These are phyloP conservation scores for Cenopis cana DNA, from an alignment of 2,888 invertebrate species.

Conservation along the genomic window DNA sequence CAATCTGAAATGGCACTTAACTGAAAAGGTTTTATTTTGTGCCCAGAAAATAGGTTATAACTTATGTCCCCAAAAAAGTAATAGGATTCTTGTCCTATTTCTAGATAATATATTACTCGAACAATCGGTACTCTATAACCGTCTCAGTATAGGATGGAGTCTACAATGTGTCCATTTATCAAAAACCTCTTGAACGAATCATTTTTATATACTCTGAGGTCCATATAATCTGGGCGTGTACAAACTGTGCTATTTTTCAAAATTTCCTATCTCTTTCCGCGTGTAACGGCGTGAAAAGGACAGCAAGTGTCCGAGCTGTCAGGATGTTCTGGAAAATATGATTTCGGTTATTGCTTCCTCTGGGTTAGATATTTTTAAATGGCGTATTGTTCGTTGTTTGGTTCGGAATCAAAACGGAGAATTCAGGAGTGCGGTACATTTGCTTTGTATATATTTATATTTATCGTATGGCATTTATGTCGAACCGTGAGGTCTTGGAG, in stretches of 20 bases:
- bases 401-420: background rate
- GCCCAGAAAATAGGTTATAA: background rate
- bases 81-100: conserved; percentile 18
- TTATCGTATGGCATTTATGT: no score
- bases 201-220: background rate
- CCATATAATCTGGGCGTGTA: conserved; percentile 6
- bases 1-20: background rate
- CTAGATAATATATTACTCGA: conserved; percentile 33
- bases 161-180: conserved; percentile 22
- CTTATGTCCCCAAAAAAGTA: conserved; percentile 15
- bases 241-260: conserved; percentile 38
- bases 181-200: background rate
- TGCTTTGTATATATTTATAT: background rate
- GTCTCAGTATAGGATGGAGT: conserved; percentile 16
- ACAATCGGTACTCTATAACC: conserved; percentile 33
- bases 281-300: conserved; percentile 18
- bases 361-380: conserved; percentile 20
- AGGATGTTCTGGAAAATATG: conserved; percentile 30
- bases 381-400: background rate
- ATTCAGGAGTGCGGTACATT: background rate
- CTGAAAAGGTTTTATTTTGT: background rate
- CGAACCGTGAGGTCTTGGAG: no score
- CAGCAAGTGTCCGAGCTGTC: conserved; percentile 23
- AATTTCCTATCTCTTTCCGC: conserved; percentile 19
- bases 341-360: conserved; percentile 31